Base-by-base conservation (phyloP, 2,888 invertebrate genomes). In the Ligdia adustata region DNA sequence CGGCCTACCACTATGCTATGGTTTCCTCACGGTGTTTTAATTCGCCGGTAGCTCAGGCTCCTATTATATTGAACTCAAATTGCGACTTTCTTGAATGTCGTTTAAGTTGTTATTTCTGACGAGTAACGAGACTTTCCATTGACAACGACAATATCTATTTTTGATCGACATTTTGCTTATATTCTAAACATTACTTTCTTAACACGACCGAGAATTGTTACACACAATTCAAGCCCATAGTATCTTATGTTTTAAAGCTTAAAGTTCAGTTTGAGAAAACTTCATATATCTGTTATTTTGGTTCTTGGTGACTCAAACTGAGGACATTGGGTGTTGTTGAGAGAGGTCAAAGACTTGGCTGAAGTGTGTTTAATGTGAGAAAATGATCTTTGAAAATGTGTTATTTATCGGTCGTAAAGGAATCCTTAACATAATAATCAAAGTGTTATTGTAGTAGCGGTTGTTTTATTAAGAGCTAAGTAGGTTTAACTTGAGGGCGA, bases 141-240 rank as follows among this genome's bases (percentile, higher is more conserved):
- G 84, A 85, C 82, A 84, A 82, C 77, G 82, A 85, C 82, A 85
- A 72, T 81, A 79, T 83, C 80, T 79, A 76, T 81, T 75, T 77
- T 75, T 72, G 78, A 85, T 81, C 82, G 65, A 64, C 75, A 74
- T 69, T n/a, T 81, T 85, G 82, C 85, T 85, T 84, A 82, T 76
- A 78, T 73, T 76, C 72, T 65, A 79, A 83, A 82, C 84, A 81
- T 69, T 65, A 55, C 68, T 69, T 70, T 70, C 69, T 72, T 65
- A 50, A 64, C 56, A 61, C 46, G n/a, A 62, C 67, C 62, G 63
- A 45, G 15, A 2, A 44, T 39, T 39, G 6, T 45, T 26, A 12
- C 18, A 34, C 13, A 11, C 0, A n/a, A n/a, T n/a, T n/a, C n/a
- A 22, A 4, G 2, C 7, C n/a, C 2, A 29, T 35, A n/a, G n/a